A percentile compares a stretch with the other conserved stretches of the same genome.
Evolutionary conservation across 2,113 vertebrate genomes (phyloP).

Genomic region (Ornithorhynchus anatinus): DNA sequence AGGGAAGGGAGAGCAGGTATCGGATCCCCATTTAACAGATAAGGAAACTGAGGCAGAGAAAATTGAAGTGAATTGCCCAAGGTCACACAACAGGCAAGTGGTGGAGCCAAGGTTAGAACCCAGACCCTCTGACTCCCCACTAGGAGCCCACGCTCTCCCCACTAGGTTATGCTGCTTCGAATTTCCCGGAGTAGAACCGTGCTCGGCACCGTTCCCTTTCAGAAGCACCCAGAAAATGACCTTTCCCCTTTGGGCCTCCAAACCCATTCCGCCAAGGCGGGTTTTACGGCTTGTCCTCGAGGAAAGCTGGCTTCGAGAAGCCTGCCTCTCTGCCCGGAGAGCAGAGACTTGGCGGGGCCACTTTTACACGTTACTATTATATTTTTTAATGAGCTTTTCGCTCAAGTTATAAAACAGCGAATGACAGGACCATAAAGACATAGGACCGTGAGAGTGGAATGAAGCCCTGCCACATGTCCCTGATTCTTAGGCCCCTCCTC

Average conservation of each 20-base stretch:
- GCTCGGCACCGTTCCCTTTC: too few relatives aligned
- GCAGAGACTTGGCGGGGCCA: conserved; percentile 43
- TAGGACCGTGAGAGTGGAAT: background rate
- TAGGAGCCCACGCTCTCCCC: too few relatives aligned
- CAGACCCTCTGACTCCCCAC: too few relatives aligned
- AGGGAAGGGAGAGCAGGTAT: too few relatives aligned
- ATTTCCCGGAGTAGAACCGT: too few relatives aligned
- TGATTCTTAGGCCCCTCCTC: too few relatives aligned
- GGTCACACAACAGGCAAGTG: too few relatives aligned
- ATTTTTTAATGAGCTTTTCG: conserved; percentile 63
- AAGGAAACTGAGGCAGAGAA: too few relatives aligned
- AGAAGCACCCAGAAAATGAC: conserved; percentile 9
- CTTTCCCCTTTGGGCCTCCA: conserved; percentile 2
- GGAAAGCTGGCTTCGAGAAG: conserved; percentile 25
- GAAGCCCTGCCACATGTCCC: background rate
- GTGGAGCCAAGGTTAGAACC: too few relatives aligned
- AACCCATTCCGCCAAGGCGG: background rate
- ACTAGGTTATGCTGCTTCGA: too few relatives aligned
- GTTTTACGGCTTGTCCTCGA: conserved; percentile 4
- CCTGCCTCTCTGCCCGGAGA: conserved; percentile 23
- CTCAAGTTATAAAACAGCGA: conserved; percentile 59
- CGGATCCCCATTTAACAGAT: too few relatives aligned
- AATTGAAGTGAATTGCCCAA: too few relatives aligned
- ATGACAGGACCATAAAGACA: conserved; percentile 30
- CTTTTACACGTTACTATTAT: conserved; percentile 44